A percentile compares a stretch with the other conserved stretches of the same genome.
Conservation (phyloP, 2,888 invertebrate species). For the Camptogramma bilineatum region DNA sequence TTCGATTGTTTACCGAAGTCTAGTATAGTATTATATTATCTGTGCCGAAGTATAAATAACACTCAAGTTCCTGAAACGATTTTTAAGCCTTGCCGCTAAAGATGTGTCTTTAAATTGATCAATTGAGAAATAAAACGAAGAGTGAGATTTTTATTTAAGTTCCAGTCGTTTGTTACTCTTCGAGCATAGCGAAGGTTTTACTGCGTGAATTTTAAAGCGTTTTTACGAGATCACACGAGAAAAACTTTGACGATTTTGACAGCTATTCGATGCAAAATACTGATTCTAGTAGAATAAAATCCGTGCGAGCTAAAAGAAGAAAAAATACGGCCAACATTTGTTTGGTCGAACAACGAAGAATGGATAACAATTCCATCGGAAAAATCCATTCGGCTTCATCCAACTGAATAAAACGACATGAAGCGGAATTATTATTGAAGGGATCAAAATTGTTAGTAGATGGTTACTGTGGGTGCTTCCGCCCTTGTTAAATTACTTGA, state of each 20-base stretch:
- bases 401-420: conserved; percentile 78
- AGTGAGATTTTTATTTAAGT: not conserved
- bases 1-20: not conserved
- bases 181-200: too few relatives aligned
- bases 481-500: conserved; percentile 38
- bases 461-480: conserved; percentile 54
- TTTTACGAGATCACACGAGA: conserved; percentile 34
- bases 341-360: conserved; percentile 34
- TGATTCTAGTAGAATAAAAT: conserved; percentile 26
- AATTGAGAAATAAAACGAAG: not conserved
- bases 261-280: conserved; percentile 16
- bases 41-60: not conserved
- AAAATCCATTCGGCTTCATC: conserved; percentile 75
- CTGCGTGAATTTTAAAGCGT: conserved; percentile 20
- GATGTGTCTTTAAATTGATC: not conserved
- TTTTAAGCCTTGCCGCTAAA: not conserved
- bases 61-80: not conserved
- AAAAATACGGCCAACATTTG: conserved; percentile 28
- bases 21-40: too few relatives aligned
- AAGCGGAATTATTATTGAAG: conserved; percentile 74
- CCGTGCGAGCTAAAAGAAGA: conserved; percentile 19
- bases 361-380: conserved; percentile 77
- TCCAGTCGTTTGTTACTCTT: not conserved
- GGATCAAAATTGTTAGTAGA: conserved; percentile 54
- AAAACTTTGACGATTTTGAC: conserved; percentile 9